These are phyloP conservation scores for Lasioglossum marginatum DNA, from an alignment of 2,888 invertebrate genomes.

Conservation along the genomic window DNA sequence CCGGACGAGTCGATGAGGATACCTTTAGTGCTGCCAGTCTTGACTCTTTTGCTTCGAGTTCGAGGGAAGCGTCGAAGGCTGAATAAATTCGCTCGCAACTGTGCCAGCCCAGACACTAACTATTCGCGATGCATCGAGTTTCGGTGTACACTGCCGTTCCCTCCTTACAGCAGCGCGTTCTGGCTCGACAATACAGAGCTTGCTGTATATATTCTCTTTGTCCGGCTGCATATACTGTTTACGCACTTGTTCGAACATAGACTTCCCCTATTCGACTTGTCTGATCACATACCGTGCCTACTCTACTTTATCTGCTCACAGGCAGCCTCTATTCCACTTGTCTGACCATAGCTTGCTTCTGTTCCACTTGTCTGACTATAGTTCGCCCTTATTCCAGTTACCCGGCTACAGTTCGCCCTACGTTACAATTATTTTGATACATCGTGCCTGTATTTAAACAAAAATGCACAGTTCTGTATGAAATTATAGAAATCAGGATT, in stretches of 20 bases:
- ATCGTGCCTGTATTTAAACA: background rate
- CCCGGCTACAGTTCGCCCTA: background rate
- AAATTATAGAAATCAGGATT: background rate
- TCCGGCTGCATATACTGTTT: background rate
- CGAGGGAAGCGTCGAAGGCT: constrained; percentile 1
- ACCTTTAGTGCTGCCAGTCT: constrained; percentile 28
- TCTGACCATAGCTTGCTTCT: background rate
- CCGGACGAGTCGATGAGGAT: background rate
- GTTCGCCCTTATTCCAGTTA: background rate
- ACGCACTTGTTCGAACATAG: background rate
- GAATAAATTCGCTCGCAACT: constrained; percentile 5
- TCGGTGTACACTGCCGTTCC: background rate
- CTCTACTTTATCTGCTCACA: background rate
- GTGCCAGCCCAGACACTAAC: constrained; percentile 4
- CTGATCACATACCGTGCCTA: background rate
- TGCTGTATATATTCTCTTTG: background rate
- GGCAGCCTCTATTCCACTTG: background rate
- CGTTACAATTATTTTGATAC: background rate
- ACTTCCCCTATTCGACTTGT: background rate
- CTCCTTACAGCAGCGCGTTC: background rate
- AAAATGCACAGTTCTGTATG: background rate
- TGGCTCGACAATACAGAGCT: background rate
- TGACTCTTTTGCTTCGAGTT: constrained; percentile 7
- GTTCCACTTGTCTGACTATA: background rate
- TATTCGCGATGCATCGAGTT: constrained; percentile 6